A percentile compares a stretch with the other conserved stretches of the same genome.
Conservation (phyloP, 2,888 invertebrate genomes). For the Mesorhabditis sp. region DNA sequence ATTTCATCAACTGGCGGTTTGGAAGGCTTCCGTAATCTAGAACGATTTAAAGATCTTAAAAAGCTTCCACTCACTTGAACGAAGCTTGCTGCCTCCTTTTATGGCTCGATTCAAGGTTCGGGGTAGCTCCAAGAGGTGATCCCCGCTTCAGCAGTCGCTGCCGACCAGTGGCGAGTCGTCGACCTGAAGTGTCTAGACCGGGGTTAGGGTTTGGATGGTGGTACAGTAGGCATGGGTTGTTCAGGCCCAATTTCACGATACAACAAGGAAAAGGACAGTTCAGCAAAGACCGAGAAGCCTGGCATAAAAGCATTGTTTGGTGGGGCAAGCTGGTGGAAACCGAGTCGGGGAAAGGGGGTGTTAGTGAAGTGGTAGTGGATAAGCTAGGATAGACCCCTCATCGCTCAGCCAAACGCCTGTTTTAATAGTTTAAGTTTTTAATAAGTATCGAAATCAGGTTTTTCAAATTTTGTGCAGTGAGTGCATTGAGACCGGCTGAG, state of each 20-base stretch:
- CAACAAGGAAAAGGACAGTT: neutral
- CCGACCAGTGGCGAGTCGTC: conserved; percentile 55
- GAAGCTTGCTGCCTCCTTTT: conserved; percentile 37
- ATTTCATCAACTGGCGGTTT: conserved; percentile 35
- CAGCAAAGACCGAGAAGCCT: no score
- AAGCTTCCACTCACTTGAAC: conserved; percentile 29
- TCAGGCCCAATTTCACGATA: conserved; percentile 1
- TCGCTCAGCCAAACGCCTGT: no score
- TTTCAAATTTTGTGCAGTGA: no score
- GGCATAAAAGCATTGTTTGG: neutral
- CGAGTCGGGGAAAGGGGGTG: no score
- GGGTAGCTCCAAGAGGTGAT: conserved; percentile 41
- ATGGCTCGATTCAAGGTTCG: conserved; percentile 43
- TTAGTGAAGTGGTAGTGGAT: no score
- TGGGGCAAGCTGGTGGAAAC: neutral
- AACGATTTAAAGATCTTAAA: conserved; percentile 10
- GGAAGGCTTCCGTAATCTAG: conserved; percentile 43
- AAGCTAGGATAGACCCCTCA: no score
- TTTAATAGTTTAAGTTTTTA: no score
- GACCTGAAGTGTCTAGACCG: conserved; percentile 28
- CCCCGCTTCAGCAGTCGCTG: conserved; percentile 55
- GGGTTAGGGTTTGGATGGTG: conserved; percentile 1
- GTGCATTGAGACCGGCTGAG: no score
- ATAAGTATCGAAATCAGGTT: no score
- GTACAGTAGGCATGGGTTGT: neutral